Base-by-base conservation (phyloP, 2,113 vertebrate genomes). In the Trichechus manatus region DNA sequence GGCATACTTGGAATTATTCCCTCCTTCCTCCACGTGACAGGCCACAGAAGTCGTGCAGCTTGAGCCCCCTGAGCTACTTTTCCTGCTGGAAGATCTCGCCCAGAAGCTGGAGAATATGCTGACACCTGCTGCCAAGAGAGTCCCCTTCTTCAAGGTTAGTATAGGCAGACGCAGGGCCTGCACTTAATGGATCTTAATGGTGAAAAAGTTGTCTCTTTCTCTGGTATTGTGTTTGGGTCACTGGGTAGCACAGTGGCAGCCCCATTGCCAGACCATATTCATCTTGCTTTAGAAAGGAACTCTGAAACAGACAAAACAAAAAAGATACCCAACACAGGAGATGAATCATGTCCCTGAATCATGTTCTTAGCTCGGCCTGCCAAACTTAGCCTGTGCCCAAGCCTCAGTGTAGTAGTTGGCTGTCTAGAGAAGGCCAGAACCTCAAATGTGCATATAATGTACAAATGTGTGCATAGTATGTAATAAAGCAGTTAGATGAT, bases 31-130 rank as follows among this genome's bases (percentile, higher is more conserved):
- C 47, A 44, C 81, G 82, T 89, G 94, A 17, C 72, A 99, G 99
- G 99, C 98, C 78, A 96, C 97, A 47, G 99, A 99, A 97, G 98
- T 99, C 96, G 98, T 99, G 50, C 99, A 99, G 89, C 98, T 99
- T 94, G 99, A 99, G 63, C 99, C 99, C 11, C 98, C 99, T 80
- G 99, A 99, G 97, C 98, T 99, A 42, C 98, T 98, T 68, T 99
- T 99, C 97, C 98, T 99, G 95, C 98, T 99, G 98, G 99, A 99
- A 92, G 99, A 99, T 95, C 98, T 99, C 98, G 99, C 98, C 95
- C 98, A 98, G 81, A 99, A 99, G 97, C 93, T 99, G 97, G 99
- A 99, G 96, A 99, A 99, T 85, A 97, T 99, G 68, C 98, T 99
- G 74, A 96, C 97, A 3, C 97, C 98, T 0, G 96, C 98, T 85